A percentile compares a stretch with the other conserved stretches of the same genome.
Conservation (phyloP, 2,113 vertebrate genomes). For the Numenius arquata region DNA sequence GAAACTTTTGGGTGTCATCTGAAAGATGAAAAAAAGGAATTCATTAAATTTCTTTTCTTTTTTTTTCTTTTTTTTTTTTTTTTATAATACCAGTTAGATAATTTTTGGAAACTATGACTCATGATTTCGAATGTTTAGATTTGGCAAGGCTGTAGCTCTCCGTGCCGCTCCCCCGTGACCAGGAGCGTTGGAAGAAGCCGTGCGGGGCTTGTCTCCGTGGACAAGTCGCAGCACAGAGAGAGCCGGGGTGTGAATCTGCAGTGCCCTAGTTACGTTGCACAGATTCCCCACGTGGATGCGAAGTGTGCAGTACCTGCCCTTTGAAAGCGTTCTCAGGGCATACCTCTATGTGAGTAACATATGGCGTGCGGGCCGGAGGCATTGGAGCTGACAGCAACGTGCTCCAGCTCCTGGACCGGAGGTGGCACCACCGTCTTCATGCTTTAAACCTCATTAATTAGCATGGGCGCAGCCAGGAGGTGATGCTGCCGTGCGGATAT, state of each 20-base stretch:
- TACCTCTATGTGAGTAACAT: neutral
- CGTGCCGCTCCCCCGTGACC: neutral
- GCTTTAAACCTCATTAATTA: too few species aligned
- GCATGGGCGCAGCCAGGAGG: fast-evolving
- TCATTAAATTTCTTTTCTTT: neutral
- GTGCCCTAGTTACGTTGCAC: neutral
- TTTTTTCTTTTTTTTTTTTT: neutral
- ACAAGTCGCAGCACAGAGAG: conserved; percentile 27
- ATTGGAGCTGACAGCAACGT: neutral
- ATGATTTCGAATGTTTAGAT: neutral
- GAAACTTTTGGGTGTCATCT: conserved; percentile 34
- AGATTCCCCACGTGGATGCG: neutral
- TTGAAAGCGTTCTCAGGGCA: neutral
- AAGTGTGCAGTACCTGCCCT: neutral
- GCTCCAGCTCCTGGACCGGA: neutral
- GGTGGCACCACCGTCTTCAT: neutral
- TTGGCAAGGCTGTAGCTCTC: neutral
- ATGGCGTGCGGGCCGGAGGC: fast-evolving
- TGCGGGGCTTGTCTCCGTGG: neutral
- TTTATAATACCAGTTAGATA: conserved; percentile 1
- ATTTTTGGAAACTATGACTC: conserved; percentile 55
- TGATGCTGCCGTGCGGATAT: fast-evolving
- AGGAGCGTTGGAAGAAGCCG: conserved; percentile 1
- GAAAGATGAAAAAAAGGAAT: neutral
- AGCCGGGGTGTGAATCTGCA: neutral